phyloP scores from a whole-genome alignment of 64 coral and sea anemone species.

The Montipora efflorescens region DNA sequence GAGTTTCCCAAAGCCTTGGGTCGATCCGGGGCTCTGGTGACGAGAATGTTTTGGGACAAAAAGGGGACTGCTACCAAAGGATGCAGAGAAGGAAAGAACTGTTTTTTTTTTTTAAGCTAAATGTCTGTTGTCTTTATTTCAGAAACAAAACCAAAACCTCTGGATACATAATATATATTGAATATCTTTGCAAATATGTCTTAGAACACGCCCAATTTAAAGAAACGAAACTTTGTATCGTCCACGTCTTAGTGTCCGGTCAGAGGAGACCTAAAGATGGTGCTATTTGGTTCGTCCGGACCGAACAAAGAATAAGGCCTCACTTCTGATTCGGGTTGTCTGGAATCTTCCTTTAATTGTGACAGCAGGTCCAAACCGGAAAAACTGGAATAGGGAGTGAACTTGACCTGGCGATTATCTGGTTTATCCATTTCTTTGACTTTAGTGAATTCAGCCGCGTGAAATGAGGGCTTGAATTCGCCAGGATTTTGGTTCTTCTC shows the following conservation, averaged over 20 bases:
- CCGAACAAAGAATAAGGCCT: conserved; percentile 97
- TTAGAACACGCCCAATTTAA: conserved; percentile 41
- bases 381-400: conserved; percentile 85
- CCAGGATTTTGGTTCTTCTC: not conserved
- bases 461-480: conserved; percentile 16
- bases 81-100: not conserved
- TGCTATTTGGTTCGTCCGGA: conserved; percentile 87
- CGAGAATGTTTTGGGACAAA: too few relatives aligned
- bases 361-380: conserved; percentile 88
- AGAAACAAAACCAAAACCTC: conserved; percentile 45
- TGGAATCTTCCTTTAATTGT: conserved; percentile 77
- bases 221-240: not conserved
- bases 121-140: conserved; percentile 7
- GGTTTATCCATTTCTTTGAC: conserved; percentile 92
- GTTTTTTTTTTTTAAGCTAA: conserved; percentile 22
- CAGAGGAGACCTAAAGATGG: conserved; percentile 90
- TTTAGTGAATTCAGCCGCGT: conserved; percentile 43
- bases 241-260: conserved; percentile 70
- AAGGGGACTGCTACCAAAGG: not conserved
- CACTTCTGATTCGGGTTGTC: conserved; percentile 38
- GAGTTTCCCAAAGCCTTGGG: too few relatives aligned
- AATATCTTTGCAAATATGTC: conserved; percentile 25
- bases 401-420: conserved; percentile 81
- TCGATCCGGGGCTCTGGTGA: too few relatives aligned
- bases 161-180: conserved; percentile 45